Conservation (phyloP, 35 echinoderm and acorn worm genomes). For the Lytechinus pictus region DNA sequence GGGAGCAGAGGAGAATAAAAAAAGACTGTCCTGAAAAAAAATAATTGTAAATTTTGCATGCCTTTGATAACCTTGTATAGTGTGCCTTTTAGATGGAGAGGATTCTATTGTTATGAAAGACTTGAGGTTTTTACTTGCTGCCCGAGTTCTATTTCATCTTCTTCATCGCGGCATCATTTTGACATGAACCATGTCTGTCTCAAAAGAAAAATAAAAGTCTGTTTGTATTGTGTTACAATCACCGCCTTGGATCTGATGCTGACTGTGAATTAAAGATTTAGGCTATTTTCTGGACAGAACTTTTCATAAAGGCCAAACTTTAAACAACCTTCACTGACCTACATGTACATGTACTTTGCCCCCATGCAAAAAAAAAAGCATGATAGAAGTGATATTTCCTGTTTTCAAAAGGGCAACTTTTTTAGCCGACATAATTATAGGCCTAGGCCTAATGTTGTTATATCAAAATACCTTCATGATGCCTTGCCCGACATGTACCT, state of each 20-base stretch:
- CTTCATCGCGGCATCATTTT: neutral
- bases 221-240: neutral
- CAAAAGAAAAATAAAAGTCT: neutral
- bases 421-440: too few relatives aligned
- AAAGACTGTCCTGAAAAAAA: neutral
- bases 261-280: neutral
- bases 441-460: too few relatives aligned
- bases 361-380: too few relatives aligned
- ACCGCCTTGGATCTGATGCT: neutral
- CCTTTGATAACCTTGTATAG: neutral
- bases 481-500: too few relatives aligned
- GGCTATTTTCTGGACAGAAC: neutral
- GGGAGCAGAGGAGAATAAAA: neutral
- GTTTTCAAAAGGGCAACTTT: too few relatives aligned
- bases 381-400: too few relatives aligned
- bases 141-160: neutral
- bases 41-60: neutral
- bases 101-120: neutral
- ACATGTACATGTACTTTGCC: too few relatives aligned
- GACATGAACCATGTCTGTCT: neutral
- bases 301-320: neutral
- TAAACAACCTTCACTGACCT: too few relatives aligned
- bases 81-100: neutral
- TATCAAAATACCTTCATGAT: too few relatives aligned
- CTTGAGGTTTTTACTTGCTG: neutral